phyloP scores from a whole-genome alignment of 2,888 invertebrate genomes.

The Apamea epomidion region DNA sequence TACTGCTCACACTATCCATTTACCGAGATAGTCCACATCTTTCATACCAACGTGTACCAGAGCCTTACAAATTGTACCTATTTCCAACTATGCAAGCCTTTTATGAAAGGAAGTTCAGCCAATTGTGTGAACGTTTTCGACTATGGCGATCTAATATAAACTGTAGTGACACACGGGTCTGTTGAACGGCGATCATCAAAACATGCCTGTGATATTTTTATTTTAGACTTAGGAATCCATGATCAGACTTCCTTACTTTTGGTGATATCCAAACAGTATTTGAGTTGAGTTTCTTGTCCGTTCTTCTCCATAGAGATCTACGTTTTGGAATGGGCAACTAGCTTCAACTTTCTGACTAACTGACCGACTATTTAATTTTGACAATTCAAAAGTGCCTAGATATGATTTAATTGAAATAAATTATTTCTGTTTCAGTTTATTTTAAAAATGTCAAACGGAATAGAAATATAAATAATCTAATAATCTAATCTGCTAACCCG shows the following conservation, averaged over 20 bases:
- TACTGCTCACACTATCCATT: slow-evolving; percentile 34
- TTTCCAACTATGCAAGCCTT: slow-evolving; percentile 55
- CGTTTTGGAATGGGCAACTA: too few relatives aligned
- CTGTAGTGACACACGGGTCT: slow-evolving; percentile 34
- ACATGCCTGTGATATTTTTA: background rate
- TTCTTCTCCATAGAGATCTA: too few relatives aligned
- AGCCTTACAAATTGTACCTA: slow-evolving; percentile 57
- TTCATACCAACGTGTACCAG: slow-evolving; percentile 36
- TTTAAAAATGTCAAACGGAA: too few relatives aligned
- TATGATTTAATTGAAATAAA: too few relatives aligned
- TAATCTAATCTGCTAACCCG: too few relatives aligned
- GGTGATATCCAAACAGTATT: too few relatives aligned
- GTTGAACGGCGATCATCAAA: background rate
- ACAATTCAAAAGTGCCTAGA: too few relatives aligned
- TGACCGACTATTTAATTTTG: too few relatives aligned
- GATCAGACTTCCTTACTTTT: background rate
- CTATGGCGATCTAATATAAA: slow-evolving; percentile 35
- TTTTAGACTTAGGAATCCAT: background rate
- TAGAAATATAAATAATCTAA: too few relatives aligned
- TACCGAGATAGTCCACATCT: slow-evolving; percentile 39
- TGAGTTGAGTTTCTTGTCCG: too few relatives aligned
- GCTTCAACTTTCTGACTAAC: too few relatives aligned
- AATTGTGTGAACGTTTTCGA: slow-evolving; percentile 56
- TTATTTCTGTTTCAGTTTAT: too few relatives aligned
- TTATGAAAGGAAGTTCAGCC: slow-evolving; percentile 59